phyloP scores from a whole-genome alignment of 1,140 invertebrate genomes.

The Pentalonia nigronervosa region DNA sequence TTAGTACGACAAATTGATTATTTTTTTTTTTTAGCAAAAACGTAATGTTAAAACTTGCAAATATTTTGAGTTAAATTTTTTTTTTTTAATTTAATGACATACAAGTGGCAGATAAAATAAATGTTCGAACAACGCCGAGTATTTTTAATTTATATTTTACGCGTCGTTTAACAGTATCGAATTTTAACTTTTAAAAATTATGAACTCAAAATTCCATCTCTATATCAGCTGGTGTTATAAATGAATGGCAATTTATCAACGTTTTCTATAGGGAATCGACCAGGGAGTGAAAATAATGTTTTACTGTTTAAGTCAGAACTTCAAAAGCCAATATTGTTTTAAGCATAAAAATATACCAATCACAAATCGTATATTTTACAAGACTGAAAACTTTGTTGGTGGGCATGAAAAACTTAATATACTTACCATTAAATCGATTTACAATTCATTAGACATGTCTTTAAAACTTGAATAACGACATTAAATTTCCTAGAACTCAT shows the following conservation, averaged over 20 bases:
- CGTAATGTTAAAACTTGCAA: background rate
- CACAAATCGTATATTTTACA: background rate
- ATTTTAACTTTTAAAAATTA: constrained; percentile 9
- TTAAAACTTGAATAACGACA: constrained; percentile 20
- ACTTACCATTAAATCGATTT: constrained; percentile 34
- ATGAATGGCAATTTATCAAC: background rate
- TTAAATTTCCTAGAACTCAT: background rate
- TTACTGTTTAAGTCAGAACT: background rate
- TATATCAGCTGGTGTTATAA: background rate
- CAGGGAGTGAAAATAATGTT: background rate
- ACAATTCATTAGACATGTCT: constrained; percentile 49
- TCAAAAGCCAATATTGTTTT: constrained; percentile 19
- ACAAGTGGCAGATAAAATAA: background rate
- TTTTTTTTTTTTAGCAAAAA: background rate
- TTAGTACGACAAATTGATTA: background rate
- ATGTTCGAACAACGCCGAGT: background rate
- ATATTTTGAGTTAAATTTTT: background rate
- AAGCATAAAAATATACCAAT: constrained; percentile 13
- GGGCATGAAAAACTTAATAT: constrained; percentile 23
- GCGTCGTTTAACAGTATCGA: background rate
- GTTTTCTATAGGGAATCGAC: background rate
- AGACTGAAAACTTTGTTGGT: constrained; percentile 24
- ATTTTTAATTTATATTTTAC: constrained; percentile 17
- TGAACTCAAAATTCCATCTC: background rate
- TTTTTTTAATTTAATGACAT: background rate